Percentiles rank a stretch among this genome's conserved stretches.
Conservation (phyloP, 2,797 vertebrate genomes). For the Setipinna tenuifilis region DNA sequence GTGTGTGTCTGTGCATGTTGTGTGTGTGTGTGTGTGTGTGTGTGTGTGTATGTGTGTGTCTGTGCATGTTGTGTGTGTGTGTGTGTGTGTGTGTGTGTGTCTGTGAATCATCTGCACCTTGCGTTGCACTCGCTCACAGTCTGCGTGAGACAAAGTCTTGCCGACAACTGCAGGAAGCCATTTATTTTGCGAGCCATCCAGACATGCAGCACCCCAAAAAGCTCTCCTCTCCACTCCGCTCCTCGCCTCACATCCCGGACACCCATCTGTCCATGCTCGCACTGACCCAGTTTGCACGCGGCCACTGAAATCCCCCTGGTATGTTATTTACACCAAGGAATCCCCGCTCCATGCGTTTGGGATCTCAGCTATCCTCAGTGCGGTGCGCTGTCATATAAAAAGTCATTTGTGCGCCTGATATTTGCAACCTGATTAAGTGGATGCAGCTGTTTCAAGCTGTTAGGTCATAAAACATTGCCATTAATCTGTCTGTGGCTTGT, state of each 20-base stretch:
- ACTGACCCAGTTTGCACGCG: constrained; percentile 38
- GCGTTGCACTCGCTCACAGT: not conserved
- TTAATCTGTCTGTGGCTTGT: constrained; percentile 24
- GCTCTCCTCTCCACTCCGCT: not conserved
- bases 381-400: constrained; percentile 48
- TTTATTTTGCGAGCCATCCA: constrained; percentile 32
- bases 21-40: too few relatives aligned
- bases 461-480: not conserved
- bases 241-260: not conserved
- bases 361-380: constrained; percentile 53
- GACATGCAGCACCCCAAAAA: not conserved
- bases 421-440: constrained; percentile 40
- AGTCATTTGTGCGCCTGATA: constrained; percentile 42
- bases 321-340: constrained; percentile 47
- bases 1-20: too few relatives aligned
- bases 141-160: constrained; percentile 13
- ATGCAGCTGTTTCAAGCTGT: constrained; percentile 38
- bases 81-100: not conserved
- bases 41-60: too few relatives aligned
- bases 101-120: not conserved
- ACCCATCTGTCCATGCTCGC: constrained; percentile 36
- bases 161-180: constrained; percentile 34
- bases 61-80: too few relatives aligned
- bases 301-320: constrained; percentile 47
- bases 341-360: constrained; percentile 41